These are phyloP conservation scores for Autographa gamma DNA, from an alignment of 2,888 invertebrate species.

Conservation along the genomic window DNA sequence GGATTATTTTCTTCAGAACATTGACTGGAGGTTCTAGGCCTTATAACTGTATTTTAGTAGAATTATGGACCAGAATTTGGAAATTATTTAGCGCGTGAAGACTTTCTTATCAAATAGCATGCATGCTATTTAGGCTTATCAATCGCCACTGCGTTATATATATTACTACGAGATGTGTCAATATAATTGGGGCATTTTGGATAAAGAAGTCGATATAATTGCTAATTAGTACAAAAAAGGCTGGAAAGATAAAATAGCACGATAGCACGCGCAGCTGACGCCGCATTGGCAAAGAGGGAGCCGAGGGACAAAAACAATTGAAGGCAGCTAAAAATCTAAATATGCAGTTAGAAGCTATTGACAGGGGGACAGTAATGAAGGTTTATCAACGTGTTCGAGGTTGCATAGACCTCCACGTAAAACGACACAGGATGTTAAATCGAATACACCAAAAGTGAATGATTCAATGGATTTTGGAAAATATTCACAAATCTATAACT, in stretches of 20 bases:
- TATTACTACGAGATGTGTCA: slow-evolving; percentile 91
- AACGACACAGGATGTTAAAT: slow-evolving; percentile 92
- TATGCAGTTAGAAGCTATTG: slow-evolving; percentile 98
- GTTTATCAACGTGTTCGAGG: slow-evolving; percentile 90
- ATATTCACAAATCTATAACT: slow-evolving; percentile 93
- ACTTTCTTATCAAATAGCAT: slow-evolving; percentile 97
- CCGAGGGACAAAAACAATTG: slow-evolving; percentile 93
- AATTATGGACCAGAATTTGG: slow-evolving; percentile 87
- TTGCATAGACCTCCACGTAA: slow-evolving; percentile 96
- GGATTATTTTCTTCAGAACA: slow-evolving; percentile 95
- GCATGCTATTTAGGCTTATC: slow-evolving; percentile 95
- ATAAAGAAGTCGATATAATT: slow-evolving; percentile 91
- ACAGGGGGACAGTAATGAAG: slow-evolving; percentile 90
- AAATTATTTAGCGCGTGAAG: slow-evolving; percentile 97
- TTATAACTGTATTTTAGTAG: slow-evolving; percentile 92
- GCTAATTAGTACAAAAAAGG: slow-evolving; percentile 86
- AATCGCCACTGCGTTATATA: slow-evolving; percentile 89
- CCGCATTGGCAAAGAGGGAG: slow-evolving; percentile 92
- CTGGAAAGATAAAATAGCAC: slow-evolving; percentile 85
- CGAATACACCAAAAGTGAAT: slow-evolving; percentile 97
- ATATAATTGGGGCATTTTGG: slow-evolving; percentile 89
- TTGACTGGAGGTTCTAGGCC: slow-evolving; percentile 97
- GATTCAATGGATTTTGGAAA: slow-evolving; percentile 96
- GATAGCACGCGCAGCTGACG: slow-evolving; percentile 87
- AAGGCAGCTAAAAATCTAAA: slow-evolving; percentile 97